These are phyloP conservation scores for Mesocentrotus franciscanus DNA, from an alignment of 53 echinoderm and acorn worm species.

Conservation along the genomic window DNA sequence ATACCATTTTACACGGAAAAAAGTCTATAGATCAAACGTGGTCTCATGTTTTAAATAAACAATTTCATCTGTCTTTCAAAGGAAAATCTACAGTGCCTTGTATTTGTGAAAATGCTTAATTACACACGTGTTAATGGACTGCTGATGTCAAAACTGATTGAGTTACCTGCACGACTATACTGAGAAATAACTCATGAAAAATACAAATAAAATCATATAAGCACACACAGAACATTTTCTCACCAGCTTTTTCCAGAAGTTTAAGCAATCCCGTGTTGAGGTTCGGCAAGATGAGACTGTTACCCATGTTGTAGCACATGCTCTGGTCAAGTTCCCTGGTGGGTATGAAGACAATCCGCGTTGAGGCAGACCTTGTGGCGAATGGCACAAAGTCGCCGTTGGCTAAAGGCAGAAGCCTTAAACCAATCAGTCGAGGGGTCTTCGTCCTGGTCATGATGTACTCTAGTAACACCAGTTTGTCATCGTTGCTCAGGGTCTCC, in stretches of 20 bases:
- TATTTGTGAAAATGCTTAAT: too few species aligned
- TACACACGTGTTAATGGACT: too few species aligned
- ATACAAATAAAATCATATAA: neutral
- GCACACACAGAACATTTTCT: neutral
- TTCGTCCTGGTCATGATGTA: neutral
- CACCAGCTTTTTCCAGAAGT: constrained; percentile 20
- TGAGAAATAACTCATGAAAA: neutral
- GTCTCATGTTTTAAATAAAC: neutral
- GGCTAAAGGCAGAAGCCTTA: constrained; percentile 27
- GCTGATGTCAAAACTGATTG: too few species aligned
- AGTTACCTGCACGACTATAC: too few species aligned
- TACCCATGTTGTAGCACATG: neutral
- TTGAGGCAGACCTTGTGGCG: neutral
- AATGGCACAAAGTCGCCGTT: constrained; percentile 23
- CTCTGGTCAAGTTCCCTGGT: neutral
- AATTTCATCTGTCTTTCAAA: too few species aligned
- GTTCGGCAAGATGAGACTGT: neutral
- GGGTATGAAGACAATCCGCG: constrained; percentile 4
- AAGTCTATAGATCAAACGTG: neutral
- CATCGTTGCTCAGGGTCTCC: neutral
- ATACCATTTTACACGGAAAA: neutral
- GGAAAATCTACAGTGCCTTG: too few species aligned
- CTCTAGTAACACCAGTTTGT: constrained; percentile 16
- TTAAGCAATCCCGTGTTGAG: neutral
- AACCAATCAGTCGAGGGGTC: constrained; percentile 5